phyloP scores from a whole-genome alignment of 2,888 invertebrate species.

The Cremastinae sp. region DNA sequence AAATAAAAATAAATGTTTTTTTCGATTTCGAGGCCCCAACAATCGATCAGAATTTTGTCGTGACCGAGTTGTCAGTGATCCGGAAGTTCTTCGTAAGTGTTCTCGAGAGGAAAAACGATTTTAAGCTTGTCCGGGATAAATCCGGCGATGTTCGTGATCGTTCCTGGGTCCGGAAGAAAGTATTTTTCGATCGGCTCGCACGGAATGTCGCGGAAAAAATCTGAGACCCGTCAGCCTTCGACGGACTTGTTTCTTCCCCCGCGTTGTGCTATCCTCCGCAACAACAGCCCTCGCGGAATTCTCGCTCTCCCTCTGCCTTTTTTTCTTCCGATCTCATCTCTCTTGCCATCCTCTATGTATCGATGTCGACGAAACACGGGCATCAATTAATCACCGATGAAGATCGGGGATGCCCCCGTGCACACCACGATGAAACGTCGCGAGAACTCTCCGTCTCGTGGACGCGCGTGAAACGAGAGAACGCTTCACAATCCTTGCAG shows the following conservation, averaged over 20 bases:
- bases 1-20: constrained; percentile 5
- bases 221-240: constrained; percentile 64
- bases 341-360: constrained; percentile 54
- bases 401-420: constrained; percentile 71
- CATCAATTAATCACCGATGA: constrained; percentile 77
- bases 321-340: constrained; percentile 26
- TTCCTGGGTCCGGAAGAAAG: constrained; percentile 61
- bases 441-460: constrained; percentile 62
- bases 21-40: constrained; percentile 1
- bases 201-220: constrained; percentile 66
- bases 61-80: constrained; percentile 39
- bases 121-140: constrained; percentile 30
- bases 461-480: constrained; percentile 59
- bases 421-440: constrained; percentile 58
- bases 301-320: constrained; percentile 22
- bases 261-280: constrained; percentile 42
- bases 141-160: constrained; percentile 45
- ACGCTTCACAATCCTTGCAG: constrained; percentile 18
- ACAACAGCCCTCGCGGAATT: constrained; percentile 51
- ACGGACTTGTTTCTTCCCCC: constrained; percentile 61
- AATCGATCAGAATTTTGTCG: constrained; percentile 36
- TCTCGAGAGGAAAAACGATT: constrained; percentile 18
- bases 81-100: constrained; percentile 28
- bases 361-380: constrained; percentile 67
- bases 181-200: constrained; percentile 64